Evolutionary conservation across 2,113 vertebrate genomes (phyloP).

Genomic region (Dromiciops gliroides): DNA sequence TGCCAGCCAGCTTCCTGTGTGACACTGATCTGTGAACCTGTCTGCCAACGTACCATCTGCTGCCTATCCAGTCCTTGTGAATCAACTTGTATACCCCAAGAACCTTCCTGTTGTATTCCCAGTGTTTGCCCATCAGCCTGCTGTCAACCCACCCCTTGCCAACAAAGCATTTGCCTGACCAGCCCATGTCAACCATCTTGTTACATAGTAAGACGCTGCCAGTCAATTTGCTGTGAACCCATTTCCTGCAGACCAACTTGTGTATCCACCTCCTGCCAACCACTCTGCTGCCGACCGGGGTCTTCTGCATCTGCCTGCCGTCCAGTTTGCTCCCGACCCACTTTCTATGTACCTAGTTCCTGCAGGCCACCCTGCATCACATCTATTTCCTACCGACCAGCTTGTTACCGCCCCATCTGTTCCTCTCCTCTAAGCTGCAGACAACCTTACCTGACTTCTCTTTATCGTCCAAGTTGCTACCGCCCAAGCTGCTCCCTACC

Average conservation of each 20-base stretch:
- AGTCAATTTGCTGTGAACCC: conserved; percentile 57
- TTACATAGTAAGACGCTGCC: conserved; percentile 63
- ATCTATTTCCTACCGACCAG: conserved; percentile 16
- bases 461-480: conserved; percentile 72
- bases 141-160: conserved; percentile 61
- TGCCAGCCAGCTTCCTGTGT: conserved; percentile 58
- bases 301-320: conserved; percentile 76
- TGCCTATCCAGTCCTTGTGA: conserved; percentile 62
- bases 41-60: conserved; percentile 67
- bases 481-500: conserved; percentile 62
- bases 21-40: conserved; percentile 68
- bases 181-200: conserved; percentile 55
- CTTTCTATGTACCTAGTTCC: conserved; percentile 76
- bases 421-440: conserved; percentile 56
- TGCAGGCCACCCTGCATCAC: conserved; percentile 43
- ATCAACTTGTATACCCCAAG: conserved; percentile 53
- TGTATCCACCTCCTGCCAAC: conserved; percentile 45
- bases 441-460: conserved; percentile 60
- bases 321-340: conserved; percentile 53
- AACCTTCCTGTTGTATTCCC: conserved; percentile 62
- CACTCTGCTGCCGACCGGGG: conserved; percentile 35
- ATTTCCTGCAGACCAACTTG: conserved; percentile 17
- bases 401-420: conserved; percentile 50
- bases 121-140: conserved; percentile 69
- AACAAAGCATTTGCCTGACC: conserved; percentile 52